These are phyloP conservation scores for Orchesellides sinensis DNA, from an alignment of 2,888 invertebrate species.

Conservation along the genomic window DNA sequence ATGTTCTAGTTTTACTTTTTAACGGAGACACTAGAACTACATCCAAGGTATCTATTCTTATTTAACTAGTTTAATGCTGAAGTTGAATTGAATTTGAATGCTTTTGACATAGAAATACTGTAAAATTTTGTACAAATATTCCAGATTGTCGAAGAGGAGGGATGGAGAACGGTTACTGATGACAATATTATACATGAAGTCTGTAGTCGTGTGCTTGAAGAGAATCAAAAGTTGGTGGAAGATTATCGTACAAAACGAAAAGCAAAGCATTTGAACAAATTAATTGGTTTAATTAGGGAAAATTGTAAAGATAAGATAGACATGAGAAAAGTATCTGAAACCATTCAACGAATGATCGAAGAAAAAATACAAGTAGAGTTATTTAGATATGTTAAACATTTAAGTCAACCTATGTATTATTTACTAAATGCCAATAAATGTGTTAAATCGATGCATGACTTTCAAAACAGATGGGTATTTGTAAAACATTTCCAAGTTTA, in stretches of 20 bases:
- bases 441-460: neutral
- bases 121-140: constrained; percentile 47
- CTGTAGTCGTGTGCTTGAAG: constrained; percentile 82
- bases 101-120: too few species aligned
- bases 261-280: constrained; percentile 58
- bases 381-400: neutral
- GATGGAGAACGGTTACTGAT: constrained; percentile 83
- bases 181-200: constrained; percentile 80
- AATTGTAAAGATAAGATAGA: constrained; percentile 59
- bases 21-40: constrained; percentile 77
- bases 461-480: too few species aligned
- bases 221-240: constrained; percentile 83
- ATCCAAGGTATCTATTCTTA: constrained; percentile 76
- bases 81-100: constrained; percentile 2
- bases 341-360: constrained; percentile 33
- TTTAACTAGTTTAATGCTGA: too few species aligned
- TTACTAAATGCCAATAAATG: neutral
- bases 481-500: too few species aligned
- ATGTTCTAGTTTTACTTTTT: constrained; percentile 79
- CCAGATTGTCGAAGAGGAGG: constrained; percentile 81
- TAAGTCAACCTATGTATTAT: neutral
- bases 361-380: neutral
- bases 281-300: constrained; percentile 52
- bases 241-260: constrained; percentile 49
- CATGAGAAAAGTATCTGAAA: constrained; percentile 68